Base-by-base conservation (phyloP, 2,797 vertebrate species). In the Hylomyscus alleni region DNA sequence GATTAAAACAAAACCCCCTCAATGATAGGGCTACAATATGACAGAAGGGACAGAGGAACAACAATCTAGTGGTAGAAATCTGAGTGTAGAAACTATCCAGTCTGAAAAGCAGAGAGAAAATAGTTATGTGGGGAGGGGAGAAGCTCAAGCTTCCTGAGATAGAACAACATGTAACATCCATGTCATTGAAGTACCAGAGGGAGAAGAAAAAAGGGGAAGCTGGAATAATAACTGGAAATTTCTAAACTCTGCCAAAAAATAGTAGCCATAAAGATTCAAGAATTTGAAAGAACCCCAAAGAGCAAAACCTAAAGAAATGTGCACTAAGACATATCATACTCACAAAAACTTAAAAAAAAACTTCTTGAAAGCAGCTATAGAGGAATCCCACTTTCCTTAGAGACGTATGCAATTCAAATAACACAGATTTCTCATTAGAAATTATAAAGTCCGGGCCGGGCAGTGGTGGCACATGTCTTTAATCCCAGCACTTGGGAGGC, bases 211-310 rank as follows among this genome's bases (percentile, higher is more conserved):
- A 34, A 13, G 29, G 56, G 8, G 31, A 73, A 22, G 58, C 24
- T 80, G 31, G 82, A 85, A 76, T 82, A 76, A 76, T 29, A 6
- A 89, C 40, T 50, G 22, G n/a, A 62, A 58, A 60, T 37, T 67
- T n/a, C 44, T 24, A 29, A 89, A 82, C 81, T 80, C 37, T 58
- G 31, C 72, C 52, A 93, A 76, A 94, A 76, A 89, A 89, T 56
- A 40, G 67, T n/a, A 82, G 69, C 75, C 37, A 19, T 77, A 94
- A 37, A 58, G 22, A 89, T 91, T 44, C 52, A 86, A 91, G 75
- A 75, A 65, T 54, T 10, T 31, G 24, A 82, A 67, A 78, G 56
- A 90, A 90, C 26, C 50, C 73, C 60, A 81, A 93, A 82, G 22
- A 17, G 20, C 54, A 80, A 54, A 87, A 94, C 10, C 37, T 75